Evolutionary conservation across 2,797 vertebrate species (phyloP).

Genomic region (Enteromius paludinosus): DNA sequence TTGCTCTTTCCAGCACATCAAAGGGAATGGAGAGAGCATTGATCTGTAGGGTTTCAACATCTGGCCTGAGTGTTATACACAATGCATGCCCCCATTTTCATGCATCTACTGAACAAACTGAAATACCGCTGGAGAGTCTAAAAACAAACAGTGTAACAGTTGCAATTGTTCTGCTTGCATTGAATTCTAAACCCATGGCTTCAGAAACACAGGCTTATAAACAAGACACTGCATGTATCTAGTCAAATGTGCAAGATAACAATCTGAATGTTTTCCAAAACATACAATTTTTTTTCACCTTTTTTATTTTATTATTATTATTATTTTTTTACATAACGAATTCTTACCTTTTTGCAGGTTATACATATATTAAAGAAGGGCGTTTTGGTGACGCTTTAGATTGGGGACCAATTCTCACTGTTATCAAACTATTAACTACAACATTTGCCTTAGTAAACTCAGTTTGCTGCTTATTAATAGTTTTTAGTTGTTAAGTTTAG

Average conservation of each 20-base stretch:
- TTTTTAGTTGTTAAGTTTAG: neutral
- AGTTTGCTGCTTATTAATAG: neutral
- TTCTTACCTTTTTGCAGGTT: neutral
- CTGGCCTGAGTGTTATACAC: conserved; percentile 59
- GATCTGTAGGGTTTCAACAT: conserved; percentile 63
- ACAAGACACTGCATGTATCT: neutral
- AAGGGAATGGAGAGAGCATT: conserved; percentile 66
- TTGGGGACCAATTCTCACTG: neutral
- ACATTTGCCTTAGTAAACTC: too few species aligned
- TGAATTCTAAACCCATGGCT: neutral
- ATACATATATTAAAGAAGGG: neutral
- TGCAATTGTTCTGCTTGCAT: neutral
- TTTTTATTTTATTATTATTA: neutral
- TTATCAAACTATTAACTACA: neutral
- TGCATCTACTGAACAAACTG: conserved; percentile 37
- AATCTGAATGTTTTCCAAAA: neutral
- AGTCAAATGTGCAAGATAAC: neutral
- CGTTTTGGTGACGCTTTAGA: neutral
- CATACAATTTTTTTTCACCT: too few species aligned
- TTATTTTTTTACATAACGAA: neutral
- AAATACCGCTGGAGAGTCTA: conserved; percentile 13
- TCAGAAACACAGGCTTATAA: neutral
- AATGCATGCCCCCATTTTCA: conserved; percentile 60
- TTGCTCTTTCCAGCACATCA: conserved; percentile 58
- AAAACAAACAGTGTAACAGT: conserved; percentile 3